Percentiles rank a stretch among this genome's conserved stretches.
Conservation (phyloP, 2,113 vertebrate species). For the Brachyhypopomus gauderio region DNA sequence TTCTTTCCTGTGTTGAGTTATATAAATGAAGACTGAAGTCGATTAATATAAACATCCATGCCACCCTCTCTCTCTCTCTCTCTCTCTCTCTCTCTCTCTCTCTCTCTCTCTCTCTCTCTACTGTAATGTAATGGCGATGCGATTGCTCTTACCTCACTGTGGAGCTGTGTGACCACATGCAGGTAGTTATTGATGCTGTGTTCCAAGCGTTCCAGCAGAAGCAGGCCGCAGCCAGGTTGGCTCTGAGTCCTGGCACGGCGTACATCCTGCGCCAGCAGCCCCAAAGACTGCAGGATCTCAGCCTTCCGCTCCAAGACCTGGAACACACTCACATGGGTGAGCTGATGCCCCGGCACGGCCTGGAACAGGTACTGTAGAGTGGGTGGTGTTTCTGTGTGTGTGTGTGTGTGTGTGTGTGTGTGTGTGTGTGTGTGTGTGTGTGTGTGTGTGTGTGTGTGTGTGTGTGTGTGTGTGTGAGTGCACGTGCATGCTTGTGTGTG, state of each 20-base stretch:
- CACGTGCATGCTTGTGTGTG: too few species aligned
- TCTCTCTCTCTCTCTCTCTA: background rate
- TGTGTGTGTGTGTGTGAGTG: too few species aligned
- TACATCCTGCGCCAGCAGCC: constrained; percentile 61
- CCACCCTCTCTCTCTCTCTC: background rate
- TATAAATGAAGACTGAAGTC: too few species aligned
- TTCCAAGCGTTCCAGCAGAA: constrained; percentile 62
- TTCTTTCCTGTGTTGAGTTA: too few species aligned
- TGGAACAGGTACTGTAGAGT: background rate
- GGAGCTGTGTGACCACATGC: constrained; percentile 62
- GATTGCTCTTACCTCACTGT: constrained; percentile 46
- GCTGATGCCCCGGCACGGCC: background rate
- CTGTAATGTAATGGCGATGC: constrained; percentile 9
- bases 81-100: background rate
- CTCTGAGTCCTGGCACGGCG: constrained; percentile 42
- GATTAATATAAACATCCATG: too few species aligned
- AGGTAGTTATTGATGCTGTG: constrained; percentile 70
- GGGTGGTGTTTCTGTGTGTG: background rate
- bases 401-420: too few species aligned
- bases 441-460: too few species aligned
- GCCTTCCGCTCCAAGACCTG: constrained; percentile 66
- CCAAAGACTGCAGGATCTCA: constrained; percentile 66
- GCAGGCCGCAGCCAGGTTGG: constrained; percentile 56
- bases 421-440: too few species aligned
- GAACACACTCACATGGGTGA: constrained; percentile 31